Base-by-base conservation (phyloP, 35 echinoderm and acorn worm genomes). In the Patiria miniata region DNA sequence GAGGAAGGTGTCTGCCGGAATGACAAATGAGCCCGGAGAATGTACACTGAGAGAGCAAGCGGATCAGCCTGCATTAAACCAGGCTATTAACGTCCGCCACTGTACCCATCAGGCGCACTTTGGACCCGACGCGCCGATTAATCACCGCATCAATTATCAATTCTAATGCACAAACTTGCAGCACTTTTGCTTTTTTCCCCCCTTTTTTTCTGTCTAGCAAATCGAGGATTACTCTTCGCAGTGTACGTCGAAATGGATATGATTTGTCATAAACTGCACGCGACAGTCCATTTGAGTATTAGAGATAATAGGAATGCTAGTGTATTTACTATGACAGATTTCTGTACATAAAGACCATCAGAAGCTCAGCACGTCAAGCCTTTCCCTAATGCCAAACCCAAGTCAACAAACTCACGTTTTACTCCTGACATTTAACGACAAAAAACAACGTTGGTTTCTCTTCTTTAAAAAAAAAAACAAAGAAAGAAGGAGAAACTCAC, bases 101-200 rank as follows among this genome's bases (percentile, higher is more conserved):
- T 26, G 26, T 34, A 73, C 65, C 65, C 65, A 73, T 73, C 65
- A 73, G 34, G 14, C 26, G 65, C 65, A 73, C 65, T 73, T 73
- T 73, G 65, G 65, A 73, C 65, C 28, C 29, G 10, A 22, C 65
- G 7, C 14, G 26, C 26, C 34, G 10, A 73, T 73, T 73, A 73
- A 73, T 73, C 65, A 73, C 65, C 19, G 15, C 34, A 73, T 73
- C 65, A 34, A 34, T 73, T 73, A 73, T 26, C 26, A 73, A 73
- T 73, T 34, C 65, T 23, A 14, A 32, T 73, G 42, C 42, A 28
- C 65, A 73, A 73, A 73, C 26, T 73, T 73, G 7, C 34, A 23
- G 29, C 65, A 73, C 26, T 34, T 47, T 47, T 12, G 4, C 65
- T 34, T 30, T 10, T 34, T 23, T 1, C 1, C 58, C 28, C 58